Evolutionary conservation across 2,113 vertebrate species (phyloP).

Genomic region (Apodemus sylvaticus): DNA sequence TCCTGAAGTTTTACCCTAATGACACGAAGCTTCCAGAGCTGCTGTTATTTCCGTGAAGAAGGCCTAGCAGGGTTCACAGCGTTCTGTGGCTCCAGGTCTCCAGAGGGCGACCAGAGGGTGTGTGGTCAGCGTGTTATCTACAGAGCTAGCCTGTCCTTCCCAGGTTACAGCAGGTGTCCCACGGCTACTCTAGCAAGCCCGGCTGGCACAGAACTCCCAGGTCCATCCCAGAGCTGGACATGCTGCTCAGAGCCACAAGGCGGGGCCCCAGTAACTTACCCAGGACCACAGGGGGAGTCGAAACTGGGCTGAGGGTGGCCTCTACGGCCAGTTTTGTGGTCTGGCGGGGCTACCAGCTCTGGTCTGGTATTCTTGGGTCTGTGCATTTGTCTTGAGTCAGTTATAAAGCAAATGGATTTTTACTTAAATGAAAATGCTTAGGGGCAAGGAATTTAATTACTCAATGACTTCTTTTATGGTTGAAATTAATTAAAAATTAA

Average conservation of each 20-base stretch:
- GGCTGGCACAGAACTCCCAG: neutral
- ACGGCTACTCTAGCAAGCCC: neutral
- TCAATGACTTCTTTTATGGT: slow-evolving; percentile 59
- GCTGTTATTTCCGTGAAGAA: neutral
- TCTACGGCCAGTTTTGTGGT: neutral
- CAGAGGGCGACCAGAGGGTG: fast-evolving
- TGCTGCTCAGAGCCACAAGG: neutral
- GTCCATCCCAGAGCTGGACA: neutral
- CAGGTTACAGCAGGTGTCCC: neutral
- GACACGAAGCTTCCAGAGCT: neutral
- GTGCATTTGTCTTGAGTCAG: slow-evolving; percentile 61
- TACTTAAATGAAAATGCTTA: slow-evolving; percentile 66
- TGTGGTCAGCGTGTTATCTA: fast-evolving
- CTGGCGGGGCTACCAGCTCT: neutral
- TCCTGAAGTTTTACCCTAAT: neutral
- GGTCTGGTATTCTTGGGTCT: slow-evolving; percentile 20
- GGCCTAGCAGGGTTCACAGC: neutral
- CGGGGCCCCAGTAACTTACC: neutral
- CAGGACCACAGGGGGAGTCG: slow-evolving; percentile 33
- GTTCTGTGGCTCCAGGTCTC: fast-evolving
- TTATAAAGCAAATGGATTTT: slow-evolving; percentile 63
- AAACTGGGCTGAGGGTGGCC: neutral
- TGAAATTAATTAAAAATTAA: slow-evolving; percentile 76
- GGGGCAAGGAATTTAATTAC: slow-evolving; percentile 73
- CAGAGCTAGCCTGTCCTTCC: too few species aligned